Base-by-base conservation (phyloP, 2,888 invertebrate species). In the Amorpha juglandis region DNA sequence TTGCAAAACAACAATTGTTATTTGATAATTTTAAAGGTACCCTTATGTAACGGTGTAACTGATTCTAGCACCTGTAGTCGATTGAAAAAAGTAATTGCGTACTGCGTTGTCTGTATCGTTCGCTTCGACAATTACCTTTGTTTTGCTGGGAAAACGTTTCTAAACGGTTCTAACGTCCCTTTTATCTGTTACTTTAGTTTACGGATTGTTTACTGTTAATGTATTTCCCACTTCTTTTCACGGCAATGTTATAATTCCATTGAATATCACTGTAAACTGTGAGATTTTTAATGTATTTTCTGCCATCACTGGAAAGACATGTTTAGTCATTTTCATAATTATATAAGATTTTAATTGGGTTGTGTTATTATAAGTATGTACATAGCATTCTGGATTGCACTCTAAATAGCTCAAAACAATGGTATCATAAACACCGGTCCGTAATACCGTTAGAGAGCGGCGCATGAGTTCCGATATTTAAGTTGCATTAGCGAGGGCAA, bases 341-440 rank as follows among this genome's bases (percentile, higher is more conserved):
- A 38, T 38, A 38, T 38, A 9, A 38, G 7, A 38, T 7, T 38
- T 38, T 2, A 9, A 9, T 38, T 38, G 7, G 7, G 2, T 38
- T 0, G 2, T 45, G 14, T 45, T 45, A 14, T 45, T 45, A 12
- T 12, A 1, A 11, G 4, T 45, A 45, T 45, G 14, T 45, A 1
- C 14, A 14, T 45, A 45, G 11, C 14, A 14, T 14, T 45, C 14
- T 45, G 12, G 45, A 45, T 12, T 51, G 9, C 19, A 19, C 27
- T n/a, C 47, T 70, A 67, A 75, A 78, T 78, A 80, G 79, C 79
- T 79, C 79, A 83, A 90, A 91, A 91, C 88, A 90, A 90, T 89
- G 86, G 81, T 78, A 82, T 78, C 81, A 75, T 74, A 81, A 76
- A 77, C 75, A 78, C 74, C 80, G 72, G 76, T 69, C 69, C 68